Conservation (phyloP, 2,797 vertebrate species). For the Muraenolepis orangiensis region DNA sequence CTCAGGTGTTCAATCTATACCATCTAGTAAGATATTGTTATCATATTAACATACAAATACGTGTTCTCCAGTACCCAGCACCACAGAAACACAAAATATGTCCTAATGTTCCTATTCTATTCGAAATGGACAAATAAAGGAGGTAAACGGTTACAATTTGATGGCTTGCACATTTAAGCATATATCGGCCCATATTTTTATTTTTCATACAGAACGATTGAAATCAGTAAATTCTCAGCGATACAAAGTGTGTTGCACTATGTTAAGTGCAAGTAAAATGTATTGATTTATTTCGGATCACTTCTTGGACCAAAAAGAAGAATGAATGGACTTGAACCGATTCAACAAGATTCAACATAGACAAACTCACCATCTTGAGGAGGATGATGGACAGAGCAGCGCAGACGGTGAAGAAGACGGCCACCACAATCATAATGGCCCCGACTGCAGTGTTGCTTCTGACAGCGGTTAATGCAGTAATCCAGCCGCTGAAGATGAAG, state of each 20-base stretch:
- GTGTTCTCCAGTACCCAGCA: neutral
- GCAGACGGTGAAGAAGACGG: conserved; percentile 85
- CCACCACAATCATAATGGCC: conserved; percentile 89
- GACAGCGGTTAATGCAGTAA: conserved; percentile 70
- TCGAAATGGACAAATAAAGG: neutral
- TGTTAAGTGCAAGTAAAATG: no score
- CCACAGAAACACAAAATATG: neutral
- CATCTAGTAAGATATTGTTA: neutral
- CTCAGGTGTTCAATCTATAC: neutral
- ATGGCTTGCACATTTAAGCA: neutral
- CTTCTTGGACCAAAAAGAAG: neutral
- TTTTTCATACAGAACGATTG: no score
- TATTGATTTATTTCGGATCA: no score
- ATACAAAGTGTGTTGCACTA: no score
- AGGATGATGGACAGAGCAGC: conserved; percentile 82
- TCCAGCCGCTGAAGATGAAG: conserved; percentile 84
- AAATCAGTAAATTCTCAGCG: no score
- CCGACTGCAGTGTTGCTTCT: conserved; percentile 61
- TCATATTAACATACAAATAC: neutral
- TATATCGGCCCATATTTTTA: neutral
- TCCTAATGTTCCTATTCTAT: neutral
- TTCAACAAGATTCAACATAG: neutral
- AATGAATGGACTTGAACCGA: neutral
- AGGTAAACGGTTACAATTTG: neutral
- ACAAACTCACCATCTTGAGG: conserved; percentile 83